A percentile compares a stretch with the other conserved stretches of the same genome.
phyloP scores from a whole-genome alignment of 1,140 invertebrate genomes.

The Globodera ellingtonae region DNA sequence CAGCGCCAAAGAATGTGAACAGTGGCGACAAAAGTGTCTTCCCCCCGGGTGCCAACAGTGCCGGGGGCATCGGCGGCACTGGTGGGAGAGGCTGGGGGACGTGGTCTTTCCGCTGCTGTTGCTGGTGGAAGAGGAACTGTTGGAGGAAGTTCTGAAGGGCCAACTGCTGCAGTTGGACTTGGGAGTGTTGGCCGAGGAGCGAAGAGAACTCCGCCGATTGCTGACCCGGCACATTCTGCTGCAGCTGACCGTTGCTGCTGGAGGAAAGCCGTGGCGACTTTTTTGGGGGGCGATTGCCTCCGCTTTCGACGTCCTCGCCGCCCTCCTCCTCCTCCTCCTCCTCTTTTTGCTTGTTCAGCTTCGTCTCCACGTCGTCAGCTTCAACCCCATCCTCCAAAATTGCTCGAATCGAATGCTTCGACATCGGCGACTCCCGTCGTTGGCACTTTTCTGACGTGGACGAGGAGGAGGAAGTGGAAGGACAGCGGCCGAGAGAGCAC shows the following conservation, averaged over 20 bases:
- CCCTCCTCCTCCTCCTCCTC: neutral
- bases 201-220: neutral
- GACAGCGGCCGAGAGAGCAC: neutral
- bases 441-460: neutral
- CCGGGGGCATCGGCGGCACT: neutral
- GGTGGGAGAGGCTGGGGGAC: neutral
- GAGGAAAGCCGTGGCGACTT: neutral
- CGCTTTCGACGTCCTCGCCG: neutral
- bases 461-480: neutral
- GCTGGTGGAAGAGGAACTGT: neutral
- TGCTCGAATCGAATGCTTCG: neutral
- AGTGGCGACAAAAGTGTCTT: neutral
- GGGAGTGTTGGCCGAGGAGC: neutral
- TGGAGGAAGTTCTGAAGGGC: constrained; percentile 7
- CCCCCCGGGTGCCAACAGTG: constrained; percentile 1
- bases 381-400: neutral
- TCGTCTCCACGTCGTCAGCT: neutral
- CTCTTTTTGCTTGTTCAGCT: neutral
- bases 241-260: neutral
- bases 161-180: constrained; percentile 6
- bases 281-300: neutral
- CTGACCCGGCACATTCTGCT: neutral
- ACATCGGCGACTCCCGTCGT: neutral
- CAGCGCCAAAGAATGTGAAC: neutral
- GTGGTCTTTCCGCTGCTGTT: constrained; percentile 3